A percentile compares a stretch with the other conserved stretches of the same genome.
Conservation (phyloP, 1,140 invertebrate genomes). For the Drosophila lacertosa region DNA sequence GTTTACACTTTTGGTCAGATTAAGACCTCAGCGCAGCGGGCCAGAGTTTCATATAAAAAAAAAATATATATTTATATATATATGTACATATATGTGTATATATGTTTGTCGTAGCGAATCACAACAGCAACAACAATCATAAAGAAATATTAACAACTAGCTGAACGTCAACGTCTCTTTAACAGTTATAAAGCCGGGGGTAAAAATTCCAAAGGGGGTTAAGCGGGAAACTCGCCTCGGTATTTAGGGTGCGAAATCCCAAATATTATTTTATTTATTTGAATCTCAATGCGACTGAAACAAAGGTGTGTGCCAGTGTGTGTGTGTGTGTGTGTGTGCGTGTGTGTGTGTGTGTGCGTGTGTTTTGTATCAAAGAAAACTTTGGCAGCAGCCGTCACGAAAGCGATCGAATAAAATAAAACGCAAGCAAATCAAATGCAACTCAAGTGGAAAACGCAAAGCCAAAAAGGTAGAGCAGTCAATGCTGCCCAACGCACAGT, state of each 20-base stretch:
- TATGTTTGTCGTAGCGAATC: constrained; percentile 73
- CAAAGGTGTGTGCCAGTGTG: constrained; percentile 34
- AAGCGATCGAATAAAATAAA: background rate
- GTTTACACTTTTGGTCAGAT: constrained; percentile 76
- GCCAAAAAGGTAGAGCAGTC: constrained; percentile 53
- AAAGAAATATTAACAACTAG: constrained; percentile 70
- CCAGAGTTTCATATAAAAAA: constrained; percentile 9
- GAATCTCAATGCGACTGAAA: constrained; percentile 73
- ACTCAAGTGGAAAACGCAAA: constrained; percentile 65
- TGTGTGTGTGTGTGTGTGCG: constrained; percentile 1
- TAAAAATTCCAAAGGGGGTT: background rate
- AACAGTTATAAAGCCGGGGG: constrained; percentile 61
- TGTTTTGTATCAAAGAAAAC: constrained; percentile 34
- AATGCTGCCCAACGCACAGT: constrained; percentile 36
- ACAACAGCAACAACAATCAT: constrained; percentile 81
- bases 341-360: constrained; percentile 19
- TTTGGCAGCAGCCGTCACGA: constrained; percentile 42
- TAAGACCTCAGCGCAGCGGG: constrained; percentile 75
- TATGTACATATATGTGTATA: background rate
- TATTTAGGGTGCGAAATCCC: constrained; percentile 79
- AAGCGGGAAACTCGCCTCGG: constrained; percentile 14
- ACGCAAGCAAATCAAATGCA: constrained; percentile 46
- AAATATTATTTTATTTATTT: constrained; percentile 84
- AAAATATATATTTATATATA: background rate
- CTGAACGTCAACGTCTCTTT: constrained; percentile 63